Evolutionary conservation across 2,888 invertebrate species (phyloP).

Genomic region (Thera britannica): DNA sequence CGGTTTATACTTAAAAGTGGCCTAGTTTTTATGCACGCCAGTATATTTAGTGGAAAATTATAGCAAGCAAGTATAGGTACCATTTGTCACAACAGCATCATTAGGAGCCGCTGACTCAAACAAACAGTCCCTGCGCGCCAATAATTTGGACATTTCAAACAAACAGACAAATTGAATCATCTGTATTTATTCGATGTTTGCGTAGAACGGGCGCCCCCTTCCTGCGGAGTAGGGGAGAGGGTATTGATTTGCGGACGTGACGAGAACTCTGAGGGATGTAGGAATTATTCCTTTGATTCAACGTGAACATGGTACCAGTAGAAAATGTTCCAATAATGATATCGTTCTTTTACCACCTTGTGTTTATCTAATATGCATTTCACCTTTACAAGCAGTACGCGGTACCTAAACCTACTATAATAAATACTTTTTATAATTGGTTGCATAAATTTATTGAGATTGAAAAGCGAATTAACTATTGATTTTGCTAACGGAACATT

Average conservation of each 20-base stretch:
- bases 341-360: too few species aligned
- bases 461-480: too few species aligned
- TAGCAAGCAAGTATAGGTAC: not conserved
- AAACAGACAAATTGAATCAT: constrained; percentile 35
- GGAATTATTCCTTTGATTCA: constrained; percentile 35
- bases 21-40: too few species aligned
- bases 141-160: constrained; percentile 33
- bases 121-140: constrained; percentile 28
- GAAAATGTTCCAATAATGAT: constrained; percentile 9
- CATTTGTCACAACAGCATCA: constrained; percentile 19
- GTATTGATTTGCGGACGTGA: constrained; percentile 35
- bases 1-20: too few species aligned
- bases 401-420: too few species aligned
- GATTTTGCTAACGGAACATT: too few species aligned
- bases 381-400: too few species aligned
- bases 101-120: constrained; percentile 24
- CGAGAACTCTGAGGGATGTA: constrained; percentile 31
- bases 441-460: too few species aligned
- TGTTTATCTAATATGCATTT: too few species aligned
- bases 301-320: constrained; percentile 22
- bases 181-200: constrained; percentile 36
- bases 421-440: too few species aligned
- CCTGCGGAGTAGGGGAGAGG: constrained; percentile 3
- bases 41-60: too few species aligned
- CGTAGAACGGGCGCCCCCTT: constrained; percentile 22